Percentiles rank a stretch among this genome's conserved stretches.
These are phyloP conservation scores for Muntiacus muntjak DNA, from an alignment of 2,113 vertebrate species.

Conservation along the genomic window DNA sequence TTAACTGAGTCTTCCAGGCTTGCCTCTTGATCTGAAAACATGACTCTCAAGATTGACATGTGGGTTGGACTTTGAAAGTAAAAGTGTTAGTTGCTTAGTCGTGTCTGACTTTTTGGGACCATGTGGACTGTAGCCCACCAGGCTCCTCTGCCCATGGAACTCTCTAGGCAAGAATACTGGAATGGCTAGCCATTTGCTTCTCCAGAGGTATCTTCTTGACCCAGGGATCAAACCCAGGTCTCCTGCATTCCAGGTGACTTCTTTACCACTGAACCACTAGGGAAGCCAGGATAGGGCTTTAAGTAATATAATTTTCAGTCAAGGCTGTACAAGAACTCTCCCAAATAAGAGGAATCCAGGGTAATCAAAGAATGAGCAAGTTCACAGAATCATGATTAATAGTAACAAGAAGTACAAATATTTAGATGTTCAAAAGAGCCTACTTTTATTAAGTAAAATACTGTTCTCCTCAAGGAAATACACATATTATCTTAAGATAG, in stretches of 20 bases:
- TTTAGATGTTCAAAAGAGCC: neutral
- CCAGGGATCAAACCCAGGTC: neutral
- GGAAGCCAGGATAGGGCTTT: neutral
- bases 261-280: neutral
- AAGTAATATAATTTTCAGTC: neutral
- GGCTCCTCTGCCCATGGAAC: neutral
- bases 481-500: neutral
- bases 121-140: neutral
- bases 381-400: neutral
- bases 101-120: neutral
- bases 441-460: neutral
- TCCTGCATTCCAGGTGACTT: neutral
- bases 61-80: neutral
- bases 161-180: neutral
- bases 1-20: neutral
- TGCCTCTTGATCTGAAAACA: neutral
- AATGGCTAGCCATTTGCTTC: neutral
- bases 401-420: neutral
- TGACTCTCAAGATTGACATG: neutral
- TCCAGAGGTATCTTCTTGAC: neutral
- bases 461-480: neutral
- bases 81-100: neutral
- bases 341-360: neutral
- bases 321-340: neutral
- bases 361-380: neutral